Base-by-base conservation (phyloP, 2,888 invertebrate species). In the Cylloceria caligata region DNA sequence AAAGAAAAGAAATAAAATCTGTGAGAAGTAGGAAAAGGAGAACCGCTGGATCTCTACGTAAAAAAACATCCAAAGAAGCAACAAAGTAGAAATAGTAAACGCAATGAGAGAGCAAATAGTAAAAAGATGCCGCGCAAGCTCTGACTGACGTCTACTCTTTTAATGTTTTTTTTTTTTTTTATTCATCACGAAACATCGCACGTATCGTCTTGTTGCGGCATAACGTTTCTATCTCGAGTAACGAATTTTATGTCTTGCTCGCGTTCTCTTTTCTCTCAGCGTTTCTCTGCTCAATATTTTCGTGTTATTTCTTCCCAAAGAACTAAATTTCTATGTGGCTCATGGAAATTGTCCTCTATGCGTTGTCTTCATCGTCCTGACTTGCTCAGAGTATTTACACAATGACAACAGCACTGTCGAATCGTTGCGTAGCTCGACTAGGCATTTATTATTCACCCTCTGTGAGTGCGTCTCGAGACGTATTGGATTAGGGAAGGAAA, bases 361-460 rank as follows among this genome's bases (percentile, higher is more conserved):
- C 19, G 16, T 42, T 39, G 16, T 34, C 64, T 3, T 67, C 27
- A 24, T 47, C 39, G 39, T 52, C 16, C 39, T 16, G 42, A 57
- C 16, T n/a, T 36, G 21, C 21, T 9, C 42, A 21, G 55, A 67
- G 71, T 49, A 52, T 65, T 49, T 1, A 3, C n/a, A 36, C 34
- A 60, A 60, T 60, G 60, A 60, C 60, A 60, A 60, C 34, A 16
- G 16, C 34, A 7, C 60, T 34, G 60, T 21, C 24, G 64, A 39
- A 64, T 13, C 64, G 57, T 52, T 16, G 57, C n/a, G n/a, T 39
- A 42, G 45, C 21, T 24, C 64, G 64, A 16, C 24, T 21, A 64
- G 21, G 6, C 52, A 74, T 80, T 62, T 69, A 74, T 80, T 74
- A 74, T 69, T 80, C 80, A 80, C 80, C 80, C 80, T 75, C 30